Evolutionary conservation across 2,113 vertebrate genomes (phyloP), one percentile per base, ranked within the genome.

Genomic region (Hippocampus mohnikei): DNA sequence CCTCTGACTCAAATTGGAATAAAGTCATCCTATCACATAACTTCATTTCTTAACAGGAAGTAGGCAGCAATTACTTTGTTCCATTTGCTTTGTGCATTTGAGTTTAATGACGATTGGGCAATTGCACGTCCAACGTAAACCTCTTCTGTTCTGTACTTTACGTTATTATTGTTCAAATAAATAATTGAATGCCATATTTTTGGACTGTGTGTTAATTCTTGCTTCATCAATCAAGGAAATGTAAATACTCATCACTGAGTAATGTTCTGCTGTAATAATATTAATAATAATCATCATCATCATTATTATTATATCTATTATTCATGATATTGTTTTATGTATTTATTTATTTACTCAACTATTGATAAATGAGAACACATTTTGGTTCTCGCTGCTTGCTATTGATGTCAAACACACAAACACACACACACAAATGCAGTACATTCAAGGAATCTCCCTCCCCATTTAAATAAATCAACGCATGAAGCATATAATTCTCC

Each of bases 401-500:
- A 86, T 88, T 89, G 82, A 79, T 85, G 79, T 77, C 69, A 73
- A 74, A 82, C 73, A 72, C 13, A 80, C 76, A 80, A 44, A 80
- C 76, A 80, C 70, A 73, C 76, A 75, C 72, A 76, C 75, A 75
- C 75, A 82, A 79, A 81, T 67, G 70, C 20, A 42, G 37, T 12
- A 11, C 13, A 4, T 25, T 46, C n/a, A 8, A 70, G 15, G 29
- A 68, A 53, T 12, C 44, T 67, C 78, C 75, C 66, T 46, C 81
- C 71, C 71, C 76, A 71, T 71, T 71, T 72, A 77, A 83, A 84
- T 85, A 83, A 88, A 90, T 87, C 80, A 83, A 75, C 80, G 83
- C 84, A 84, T 77, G 78, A 86, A 88, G 78, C 89, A 88, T 88
- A 85, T 90, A 85, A 91, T 91, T 89, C 84, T 88, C 85, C 70